phyloP scores from a whole-genome alignment of 2,888 invertebrate genomes.

The Gymnosoma rotundatum region DNA sequence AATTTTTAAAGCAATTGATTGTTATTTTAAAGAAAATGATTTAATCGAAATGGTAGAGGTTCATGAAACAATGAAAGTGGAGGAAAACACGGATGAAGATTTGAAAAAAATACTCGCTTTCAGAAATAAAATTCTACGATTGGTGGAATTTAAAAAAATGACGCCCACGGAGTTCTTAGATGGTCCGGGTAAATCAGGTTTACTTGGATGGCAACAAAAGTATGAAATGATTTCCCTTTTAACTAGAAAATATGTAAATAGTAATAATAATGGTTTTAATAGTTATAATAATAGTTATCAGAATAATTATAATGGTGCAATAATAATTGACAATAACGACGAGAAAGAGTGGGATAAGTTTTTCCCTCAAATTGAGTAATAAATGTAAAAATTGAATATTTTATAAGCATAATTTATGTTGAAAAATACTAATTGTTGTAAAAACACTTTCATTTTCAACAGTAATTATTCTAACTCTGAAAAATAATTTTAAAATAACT shows the following conservation, averaged over 20 bases:
- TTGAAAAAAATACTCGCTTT: background rate
- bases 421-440: no score
- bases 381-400: no score
- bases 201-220: slow-evolving; percentile 2
- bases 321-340: no score
- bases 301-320: no score
- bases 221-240: background rate
- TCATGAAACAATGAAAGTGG: background rate
- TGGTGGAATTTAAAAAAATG: slow-evolving; percentile 40
- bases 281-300: no score
- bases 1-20: slow-evolving; percentile 5
- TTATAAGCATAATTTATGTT: no score
- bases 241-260: background rate
- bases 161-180: background rate
- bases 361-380: no score
- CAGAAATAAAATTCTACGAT: slow-evolving; percentile 1
- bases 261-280: no score
- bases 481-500: no score
- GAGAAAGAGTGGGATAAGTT: no score
- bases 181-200: slow-evolving; percentile 23
- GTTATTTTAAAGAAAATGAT: slow-evolving; percentile 20
- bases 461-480: no score
- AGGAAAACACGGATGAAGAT: background rate
- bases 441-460: no score
- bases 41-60: background rate